phyloP scores from a whole-genome alignment of 2,113 vertebrate genomes.

The Cyanoderma ruficeps region DNA sequence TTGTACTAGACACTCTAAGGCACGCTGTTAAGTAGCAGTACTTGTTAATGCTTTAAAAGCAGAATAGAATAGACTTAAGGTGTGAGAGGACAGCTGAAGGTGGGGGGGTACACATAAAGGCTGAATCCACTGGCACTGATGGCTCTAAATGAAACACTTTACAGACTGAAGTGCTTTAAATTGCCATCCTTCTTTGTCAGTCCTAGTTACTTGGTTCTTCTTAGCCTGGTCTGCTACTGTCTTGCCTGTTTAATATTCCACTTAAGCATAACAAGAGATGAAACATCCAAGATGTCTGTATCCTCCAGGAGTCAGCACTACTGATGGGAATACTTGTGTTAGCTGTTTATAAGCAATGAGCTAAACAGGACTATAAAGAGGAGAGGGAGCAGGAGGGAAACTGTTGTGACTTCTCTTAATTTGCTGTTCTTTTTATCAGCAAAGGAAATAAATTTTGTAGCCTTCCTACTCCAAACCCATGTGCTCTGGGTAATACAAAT shows the following conservation, averaged over 20 bases:
- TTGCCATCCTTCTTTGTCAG: not conserved
- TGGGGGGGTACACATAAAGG: not conserved
- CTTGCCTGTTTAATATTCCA: conserved; percentile 57
- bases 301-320: not conserved
- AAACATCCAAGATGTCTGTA: conserved; percentile 26
- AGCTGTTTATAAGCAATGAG: conserved; percentile 15
- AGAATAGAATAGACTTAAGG: not conserved
- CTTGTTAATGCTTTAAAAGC: not conserved
- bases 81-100: not conserved
- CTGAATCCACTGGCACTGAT: not conserved
- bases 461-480: not conserved
- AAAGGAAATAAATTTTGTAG: not conserved
- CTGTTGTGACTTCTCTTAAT: conserved; percentile 3
- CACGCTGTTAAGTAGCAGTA: not conserved
- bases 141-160: conserved; percentile 6
- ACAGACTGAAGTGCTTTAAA: conserved; percentile 1
- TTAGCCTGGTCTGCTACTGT: not conserved
- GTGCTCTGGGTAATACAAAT: not conserved
- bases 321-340: conserved; percentile 25
- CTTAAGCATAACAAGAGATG: conserved; percentile 37
- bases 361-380: not conserved
- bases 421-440: not conserved
- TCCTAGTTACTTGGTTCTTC: not conserved
- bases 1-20: not conserved
- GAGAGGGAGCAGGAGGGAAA: not conserved